Base-by-base conservation (phyloP, 2,797 vertebrate genomes). In the Anomalospiza imberbis region DNA sequence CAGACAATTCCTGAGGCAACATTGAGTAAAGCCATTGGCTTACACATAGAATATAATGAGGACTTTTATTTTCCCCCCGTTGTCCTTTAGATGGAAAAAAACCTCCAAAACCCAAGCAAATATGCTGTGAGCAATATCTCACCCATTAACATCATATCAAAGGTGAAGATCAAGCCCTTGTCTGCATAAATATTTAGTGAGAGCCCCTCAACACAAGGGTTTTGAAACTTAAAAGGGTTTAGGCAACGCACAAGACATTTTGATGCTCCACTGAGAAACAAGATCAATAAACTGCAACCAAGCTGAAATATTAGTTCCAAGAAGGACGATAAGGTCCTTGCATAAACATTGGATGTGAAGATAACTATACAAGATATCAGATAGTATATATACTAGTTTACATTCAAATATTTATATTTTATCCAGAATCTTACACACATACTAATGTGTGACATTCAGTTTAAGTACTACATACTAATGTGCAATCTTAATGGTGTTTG, bases 51-150 rank as follows among this genome's bases (percentile, higher is more conserved):
- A 31, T 42, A 28, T 31, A n/a, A 55, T 12, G 6, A 40, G 12
- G 13, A 12, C 5, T 6, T 54, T 8, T 8, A 47, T 70, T 62
- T 86, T 22, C 14, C 26, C 10, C 15, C 0, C 0, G 0, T 17
- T 74, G 9, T 58, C 9, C 24, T 87, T 72, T 20, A 68, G 28
- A 75, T 22, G 3, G 42, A 25, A 72, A 75, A 44, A 9, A 6
- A 5, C 0, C 0, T 4, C 22, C 28, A 38, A 54, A 54, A 20
- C 5, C 15, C 28, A 76, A 58, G 40, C 12, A 38, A 70, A 36
- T 7, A 31, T 8, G 5, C 20, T 75, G 19, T 79, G 45, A 45
- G 10, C 24, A 72, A 12, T 40, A 29, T 63, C 40, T 72, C 45
- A 36, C 9, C 24, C 34, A 65, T 68, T 76, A 68, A 55, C 22